Percentiles rank a stretch among this genome's conserved stretches.
Evolutionary conservation across 2,113 vertebrate genomes (phyloP).

Genomic region (Notiomystis cincta): DNA sequence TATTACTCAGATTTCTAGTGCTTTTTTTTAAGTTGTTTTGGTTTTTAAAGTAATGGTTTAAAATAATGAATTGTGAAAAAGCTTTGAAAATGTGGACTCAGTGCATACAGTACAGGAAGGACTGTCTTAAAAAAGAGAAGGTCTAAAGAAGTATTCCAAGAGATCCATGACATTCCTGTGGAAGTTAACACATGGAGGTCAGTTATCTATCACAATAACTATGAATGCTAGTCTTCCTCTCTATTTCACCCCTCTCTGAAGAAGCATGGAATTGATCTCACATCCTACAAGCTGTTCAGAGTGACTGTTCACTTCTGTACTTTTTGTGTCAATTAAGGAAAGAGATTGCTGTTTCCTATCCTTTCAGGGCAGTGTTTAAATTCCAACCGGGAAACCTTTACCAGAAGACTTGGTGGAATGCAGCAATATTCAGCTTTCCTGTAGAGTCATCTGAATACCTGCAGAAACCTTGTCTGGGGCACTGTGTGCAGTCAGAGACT

Average conservation of each 20-base stretch:
- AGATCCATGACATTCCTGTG: background rate
- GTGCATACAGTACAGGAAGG: background rate
- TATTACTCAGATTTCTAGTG: background rate
- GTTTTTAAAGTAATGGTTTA: background rate
- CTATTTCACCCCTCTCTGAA: background rate
- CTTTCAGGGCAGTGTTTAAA: background rate
- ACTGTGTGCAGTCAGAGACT: background rate
- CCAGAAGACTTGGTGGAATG: background rate
- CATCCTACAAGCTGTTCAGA: background rate
- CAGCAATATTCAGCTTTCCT: background rate
- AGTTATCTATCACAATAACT: background rate
- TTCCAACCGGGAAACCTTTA: background rate
- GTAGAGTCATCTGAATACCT: background rate
- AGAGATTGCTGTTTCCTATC: background rate
- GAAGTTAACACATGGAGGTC: background rate
- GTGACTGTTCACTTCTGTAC: background rate
- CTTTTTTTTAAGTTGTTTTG: background rate
- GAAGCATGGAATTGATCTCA: background rate
- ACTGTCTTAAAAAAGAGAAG: background rate
- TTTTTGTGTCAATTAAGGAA: background rate
- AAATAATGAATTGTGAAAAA: background rate
- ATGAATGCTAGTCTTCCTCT: background rate
- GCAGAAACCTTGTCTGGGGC: background rate
- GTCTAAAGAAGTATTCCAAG: background rate
- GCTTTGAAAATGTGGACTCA: background rate